Evolutionary conservation across 2,888 invertebrate genomes (phyloP).

Genomic region (Pycnomerus fuliginosus): DNA sequence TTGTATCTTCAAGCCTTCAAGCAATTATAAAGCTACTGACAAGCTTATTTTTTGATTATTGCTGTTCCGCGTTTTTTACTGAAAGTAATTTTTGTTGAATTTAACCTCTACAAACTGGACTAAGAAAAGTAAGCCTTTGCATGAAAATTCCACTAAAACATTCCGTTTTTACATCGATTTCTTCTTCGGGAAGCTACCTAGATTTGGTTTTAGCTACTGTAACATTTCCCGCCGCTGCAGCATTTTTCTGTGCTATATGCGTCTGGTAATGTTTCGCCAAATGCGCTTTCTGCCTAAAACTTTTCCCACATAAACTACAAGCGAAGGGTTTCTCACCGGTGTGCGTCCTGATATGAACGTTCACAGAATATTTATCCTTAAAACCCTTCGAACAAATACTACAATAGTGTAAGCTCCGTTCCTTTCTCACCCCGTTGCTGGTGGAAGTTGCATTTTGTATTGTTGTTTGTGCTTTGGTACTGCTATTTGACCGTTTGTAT

Average conservation of each 20-base stretch:
- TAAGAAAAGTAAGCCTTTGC: too few relatives aligned
- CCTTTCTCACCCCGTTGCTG: conserved; percentile 76
- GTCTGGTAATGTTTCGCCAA: conserved; percentile 92
- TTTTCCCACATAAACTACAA: conserved; percentile 91
- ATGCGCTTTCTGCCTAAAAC: conserved; percentile 89
- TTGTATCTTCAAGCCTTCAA: too few relatives aligned
- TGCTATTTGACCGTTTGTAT: conserved; percentile 63
- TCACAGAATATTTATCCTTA: conserved; percentile 96
- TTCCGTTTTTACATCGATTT: conserved; percentile 12
- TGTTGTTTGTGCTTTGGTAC: conserved; percentile 40
- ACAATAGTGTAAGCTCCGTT: conserved; percentile 87
- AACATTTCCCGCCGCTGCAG: conserved; percentile 61
- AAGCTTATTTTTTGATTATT: too few relatives aligned
- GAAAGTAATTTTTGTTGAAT: too few relatives aligned
- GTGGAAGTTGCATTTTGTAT: conserved; percentile 58
- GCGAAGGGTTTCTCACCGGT: conserved; percentile 98
- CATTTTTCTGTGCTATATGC: conserved; percentile 83
- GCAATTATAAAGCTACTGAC: too few relatives aligned
- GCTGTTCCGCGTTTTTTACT: too few relatives aligned
- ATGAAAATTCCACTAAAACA: too few relatives aligned
- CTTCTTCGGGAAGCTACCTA: conserved; percentile 46
- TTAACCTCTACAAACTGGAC: too few relatives aligned
- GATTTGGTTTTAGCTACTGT: conserved; percentile 47
- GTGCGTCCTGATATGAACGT: conserved; percentile 96
- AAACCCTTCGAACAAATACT: conserved; percentile 92